Evolutionary conservation across 2,113 vertebrate species (phyloP).

Genomic region (Brachyhypopomus occidentalis): DNA sequence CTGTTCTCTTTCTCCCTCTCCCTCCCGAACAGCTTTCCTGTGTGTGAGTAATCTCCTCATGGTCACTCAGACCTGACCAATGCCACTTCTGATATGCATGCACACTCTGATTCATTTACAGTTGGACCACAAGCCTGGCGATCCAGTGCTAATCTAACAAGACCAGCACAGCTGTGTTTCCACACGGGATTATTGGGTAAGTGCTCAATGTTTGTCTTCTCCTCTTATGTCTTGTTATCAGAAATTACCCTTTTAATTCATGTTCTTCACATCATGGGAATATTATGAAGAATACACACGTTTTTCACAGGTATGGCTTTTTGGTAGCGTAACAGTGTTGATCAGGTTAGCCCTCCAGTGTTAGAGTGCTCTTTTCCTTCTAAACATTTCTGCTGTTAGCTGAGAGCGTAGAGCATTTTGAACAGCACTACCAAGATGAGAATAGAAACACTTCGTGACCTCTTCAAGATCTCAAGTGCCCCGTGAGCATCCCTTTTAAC

Average conservation of each 20-base stretch:
- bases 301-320: no score
- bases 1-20: slow-evolving; percentile 39
- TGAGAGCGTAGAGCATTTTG: background rate
- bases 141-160: slow-evolving; percentile 1
- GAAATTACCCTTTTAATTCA: no score
- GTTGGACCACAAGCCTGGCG: slow-evolving; percentile 28
- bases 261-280: no score
- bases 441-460: slow-evolving; percentile 53
- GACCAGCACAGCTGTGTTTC: background rate
- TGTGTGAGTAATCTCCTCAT: slow-evolving; percentile 60
- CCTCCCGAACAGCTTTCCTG: slow-evolving; percentile 33
- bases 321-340: background rate
- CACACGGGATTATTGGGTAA: slow-evolving; percentile 13
- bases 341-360: background rate
- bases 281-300: background rate
- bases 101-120: slow-evolving; percentile 39
- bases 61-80: slow-evolving; percentile 63
- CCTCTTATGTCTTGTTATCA: background rate
- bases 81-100: slow-evolving; percentile 55
- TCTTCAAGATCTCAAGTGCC: slow-evolving; percentile 48
- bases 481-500: slow-evolving; percentile 4
- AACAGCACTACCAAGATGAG: slow-evolving; percentile 31
- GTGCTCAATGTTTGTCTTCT: background rate
- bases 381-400: background rate
- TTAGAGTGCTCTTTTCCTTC: background rate